Evolutionary conservation across 1,140 invertebrate genomes (phyloP), one percentile per base, ranked within the genome.

Genomic region (Lineus longissimus): DNA sequence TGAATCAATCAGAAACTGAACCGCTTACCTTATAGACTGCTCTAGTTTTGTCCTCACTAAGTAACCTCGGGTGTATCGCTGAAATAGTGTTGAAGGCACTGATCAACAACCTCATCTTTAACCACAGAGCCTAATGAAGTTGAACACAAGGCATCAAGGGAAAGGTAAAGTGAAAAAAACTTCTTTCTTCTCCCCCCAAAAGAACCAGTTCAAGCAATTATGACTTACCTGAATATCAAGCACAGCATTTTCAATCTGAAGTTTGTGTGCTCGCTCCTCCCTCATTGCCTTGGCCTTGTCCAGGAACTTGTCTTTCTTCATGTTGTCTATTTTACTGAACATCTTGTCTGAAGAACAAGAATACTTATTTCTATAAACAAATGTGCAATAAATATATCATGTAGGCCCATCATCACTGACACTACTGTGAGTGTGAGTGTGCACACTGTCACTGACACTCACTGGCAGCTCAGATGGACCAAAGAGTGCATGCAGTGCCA

Each of bases 281-380:
- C 93, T 85, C 7, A 92, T 92, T 27, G 89, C 90, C 82, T 94
- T 94, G 1, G 90, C 92, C 62, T 79, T 70, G 19, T 82, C 79
- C 31, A 84, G 68, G 68, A 83, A 82, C 23, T 76, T 66, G 29
- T 71, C 68, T 64, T 75, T 79, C 56, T 76, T 72, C 2, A 66
- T 67, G 7, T n/a, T 45, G 61, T 75, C 74, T 17, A 72, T 62
- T 57, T 66, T 68, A 9, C 64, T 67, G 60, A 77, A 76, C 73
- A 77, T 78, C 45, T 4, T 15, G 15, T 36, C 33, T 36, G 33
- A 36, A 36, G 15, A 7, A 36, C 33, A 36, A 36, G 15, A 36
- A 4, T 7, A n/a, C n/a, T n/a, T n/a, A n/a, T n/a, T n/a, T n/a
- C n/a, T n/a, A n/a, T n/a, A n/a, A n/a, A n/a, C n/a, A n/a, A n/a